phyloP scores from a whole-genome alignment of 2,113 vertebrate genomes.

The Myrmecophaga tridactyla region DNA sequence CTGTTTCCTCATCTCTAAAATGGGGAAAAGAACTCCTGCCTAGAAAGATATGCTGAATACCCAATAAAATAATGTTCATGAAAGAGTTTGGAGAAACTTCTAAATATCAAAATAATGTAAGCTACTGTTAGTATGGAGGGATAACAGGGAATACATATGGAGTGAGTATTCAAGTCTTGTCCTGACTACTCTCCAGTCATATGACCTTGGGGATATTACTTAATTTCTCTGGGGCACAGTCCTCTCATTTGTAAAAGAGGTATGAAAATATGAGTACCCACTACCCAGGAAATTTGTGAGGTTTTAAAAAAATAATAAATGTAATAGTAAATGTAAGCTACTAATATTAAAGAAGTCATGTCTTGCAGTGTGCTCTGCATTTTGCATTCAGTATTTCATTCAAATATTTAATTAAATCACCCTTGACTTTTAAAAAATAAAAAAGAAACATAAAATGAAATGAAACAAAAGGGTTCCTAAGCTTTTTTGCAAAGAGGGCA shows the following conservation, averaged over 20 bases:
- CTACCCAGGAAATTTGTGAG: not conserved
- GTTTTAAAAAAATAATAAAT: constrained; percentile 27
- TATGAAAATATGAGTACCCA: not conserved
- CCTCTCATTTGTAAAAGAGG: not conserved
- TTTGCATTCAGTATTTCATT: constrained; percentile 37
- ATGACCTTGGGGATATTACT: not conserved
- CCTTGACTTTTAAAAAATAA: not conserved
- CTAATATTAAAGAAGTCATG: not conserved
- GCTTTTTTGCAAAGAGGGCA: not conserved
- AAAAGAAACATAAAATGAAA: not conserved
- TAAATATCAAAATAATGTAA: constrained; percentile 26
- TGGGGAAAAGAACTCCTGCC: not conserved
- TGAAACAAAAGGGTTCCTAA: not conserved
- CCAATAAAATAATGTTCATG: not conserved
- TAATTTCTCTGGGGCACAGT: not conserved
- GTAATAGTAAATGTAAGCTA: not conserved
- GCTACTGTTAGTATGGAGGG: not conserved
- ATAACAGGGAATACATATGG: not conserved
- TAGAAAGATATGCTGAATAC: not conserved
- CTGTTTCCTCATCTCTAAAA: constrained; percentile 25
- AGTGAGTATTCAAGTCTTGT: not conserved
- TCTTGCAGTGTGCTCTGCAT: not conserved
- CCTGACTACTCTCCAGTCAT: not conserved
- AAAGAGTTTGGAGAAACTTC: constrained; percentile 11
- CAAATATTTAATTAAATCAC: constrained; percentile 26